A percentile compares a stretch with the other conserved stretches of the same genome.
Conservation (phyloP, 2,888 invertebrate genomes). For the Sericinus montela region DNA sequence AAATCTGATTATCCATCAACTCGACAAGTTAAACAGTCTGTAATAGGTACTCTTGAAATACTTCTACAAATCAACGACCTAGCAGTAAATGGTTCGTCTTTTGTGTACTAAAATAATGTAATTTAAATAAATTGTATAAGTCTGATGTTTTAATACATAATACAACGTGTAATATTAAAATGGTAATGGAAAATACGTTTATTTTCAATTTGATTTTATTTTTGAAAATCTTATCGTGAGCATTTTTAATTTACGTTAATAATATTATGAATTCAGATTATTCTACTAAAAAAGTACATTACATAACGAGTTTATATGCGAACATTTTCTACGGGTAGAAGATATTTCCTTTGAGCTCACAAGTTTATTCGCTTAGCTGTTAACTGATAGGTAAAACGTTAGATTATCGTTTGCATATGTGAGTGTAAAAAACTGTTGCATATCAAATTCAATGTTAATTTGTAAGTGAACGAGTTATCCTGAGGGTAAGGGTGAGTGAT, state of each 20-base stretch:
- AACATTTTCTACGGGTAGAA: not conserved
- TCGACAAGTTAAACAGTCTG: constrained; percentile 6
- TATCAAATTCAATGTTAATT: constrained; percentile 67
- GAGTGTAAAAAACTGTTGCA: constrained; percentile 46
- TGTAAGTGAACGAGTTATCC: constrained; percentile 65
- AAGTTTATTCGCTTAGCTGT: constrained; percentile 19
- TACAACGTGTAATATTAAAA: too few relatives aligned
- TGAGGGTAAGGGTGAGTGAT: constrained; percentile 69
- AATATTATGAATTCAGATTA: too few relatives aligned
- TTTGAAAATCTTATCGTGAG: too few relatives aligned
- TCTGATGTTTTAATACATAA: not conserved
- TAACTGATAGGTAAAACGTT: constrained; percentile 21
- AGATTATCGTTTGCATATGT: constrained; percentile 56
- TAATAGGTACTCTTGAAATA: constrained; percentile 1
- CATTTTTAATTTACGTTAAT: too few relatives aligned
- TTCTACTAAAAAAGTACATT: too few relatives aligned
- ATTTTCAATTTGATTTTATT: too few relatives aligned
- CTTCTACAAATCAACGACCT: constrained; percentile 7
- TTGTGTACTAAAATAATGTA: not conserved
- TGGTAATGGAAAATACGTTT: too few relatives aligned
- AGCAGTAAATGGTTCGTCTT: not conserved
- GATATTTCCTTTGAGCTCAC: not conserved
- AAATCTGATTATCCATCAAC: constrained; percentile 18
- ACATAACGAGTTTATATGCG: too few relatives aligned
- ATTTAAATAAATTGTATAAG: not conserved